phyloP scores from a whole-genome alignment of 2,888 invertebrate species.

The Torymus aiolomorphi region DNA sequence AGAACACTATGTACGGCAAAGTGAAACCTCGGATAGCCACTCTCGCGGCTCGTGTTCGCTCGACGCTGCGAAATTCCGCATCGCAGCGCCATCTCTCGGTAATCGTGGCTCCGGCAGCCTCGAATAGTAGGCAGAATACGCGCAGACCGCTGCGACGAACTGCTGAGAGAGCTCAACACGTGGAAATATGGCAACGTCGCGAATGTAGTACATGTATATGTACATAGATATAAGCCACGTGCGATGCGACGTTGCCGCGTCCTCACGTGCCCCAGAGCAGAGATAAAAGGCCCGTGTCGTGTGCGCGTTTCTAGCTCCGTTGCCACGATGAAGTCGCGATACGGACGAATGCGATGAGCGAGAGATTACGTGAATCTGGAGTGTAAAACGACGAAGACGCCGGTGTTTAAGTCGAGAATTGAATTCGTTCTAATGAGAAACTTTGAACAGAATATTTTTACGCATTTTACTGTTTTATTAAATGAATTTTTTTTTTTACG shows the following conservation, averaged over 20 bases:
- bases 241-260: conserved; percentile 1
- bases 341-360: too few relatives aligned
- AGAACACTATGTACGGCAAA: neutral
- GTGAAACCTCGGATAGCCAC: neutral
- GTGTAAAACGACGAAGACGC: too few relatives aligned
- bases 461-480: too few relatives aligned
- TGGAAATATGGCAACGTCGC: conserved; percentile 40
- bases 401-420: too few relatives aligned
- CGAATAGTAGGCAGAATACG: neutral
- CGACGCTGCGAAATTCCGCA: neutral
- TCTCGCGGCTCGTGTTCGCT: neutral
- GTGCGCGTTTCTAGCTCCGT: too few relatives aligned
- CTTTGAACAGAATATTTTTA: too few relatives aligned
- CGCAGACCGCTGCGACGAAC: neutral
- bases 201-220: neutral
- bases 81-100: conserved; percentile 40
- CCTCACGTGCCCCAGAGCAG: neutral
- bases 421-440: too few relatives aligned
- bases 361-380: too few relatives aligned
- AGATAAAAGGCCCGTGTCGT: neutral
- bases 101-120: neutral
- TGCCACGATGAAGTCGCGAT: too few relatives aligned
- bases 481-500: too few relatives aligned
- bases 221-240: too few relatives aligned
- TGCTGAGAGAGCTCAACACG: neutral